A percentile compares a stretch with the other conserved stretches of the same genome.
Evolutionary conservation across 2,888 invertebrate genomes (phyloP).

Genomic region (Nebria brevicollis): DNA sequence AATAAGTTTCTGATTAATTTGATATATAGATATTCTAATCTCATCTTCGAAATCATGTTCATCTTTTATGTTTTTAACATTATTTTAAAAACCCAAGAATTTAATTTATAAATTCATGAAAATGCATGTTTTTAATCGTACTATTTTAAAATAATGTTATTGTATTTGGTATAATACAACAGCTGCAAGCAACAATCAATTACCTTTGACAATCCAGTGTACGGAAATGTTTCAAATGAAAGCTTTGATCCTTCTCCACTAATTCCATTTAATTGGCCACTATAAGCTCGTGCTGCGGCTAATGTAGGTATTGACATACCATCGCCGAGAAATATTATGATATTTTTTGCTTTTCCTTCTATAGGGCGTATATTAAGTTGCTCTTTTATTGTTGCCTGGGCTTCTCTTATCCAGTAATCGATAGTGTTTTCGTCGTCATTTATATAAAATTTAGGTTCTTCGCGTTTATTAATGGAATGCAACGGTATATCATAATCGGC

Average conservation of each 20-base stretch:
- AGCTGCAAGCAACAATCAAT: no score
- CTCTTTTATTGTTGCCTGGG: slow-evolving; percentile 60
- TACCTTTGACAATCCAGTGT: slow-evolving; percentile 80
- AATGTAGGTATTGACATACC: slow-evolving; percentile 88
- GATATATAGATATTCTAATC: no score
- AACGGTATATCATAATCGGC: background rate
- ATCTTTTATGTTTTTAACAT: no score
- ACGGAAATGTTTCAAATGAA: slow-evolving; percentile 80
- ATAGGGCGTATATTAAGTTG: slow-evolving; percentile 57
- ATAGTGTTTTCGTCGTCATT: slow-evolving; percentile 49
- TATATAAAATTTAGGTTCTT: background rate
- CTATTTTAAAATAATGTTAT: no score
- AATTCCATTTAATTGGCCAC: slow-evolving; percentile 70
- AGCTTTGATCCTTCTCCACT: slow-evolving; percentile 77
- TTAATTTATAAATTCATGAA: no score
- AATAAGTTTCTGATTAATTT: no score
- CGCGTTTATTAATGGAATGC: background rate
- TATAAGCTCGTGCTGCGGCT: slow-evolving; percentile 78
- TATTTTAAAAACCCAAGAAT: no score
- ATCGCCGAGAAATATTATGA: slow-evolving; percentile 86
- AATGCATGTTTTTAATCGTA: no score
- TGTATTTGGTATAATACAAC: no score
- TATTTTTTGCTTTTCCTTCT: slow-evolving; percentile 70
- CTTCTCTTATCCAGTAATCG: slow-evolving; percentile 65
- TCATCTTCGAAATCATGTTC: no score